Evolutionary conservation across 2,113 vertebrate species (phyloP).

Genomic region (Xyrauchen texanus): DNA sequence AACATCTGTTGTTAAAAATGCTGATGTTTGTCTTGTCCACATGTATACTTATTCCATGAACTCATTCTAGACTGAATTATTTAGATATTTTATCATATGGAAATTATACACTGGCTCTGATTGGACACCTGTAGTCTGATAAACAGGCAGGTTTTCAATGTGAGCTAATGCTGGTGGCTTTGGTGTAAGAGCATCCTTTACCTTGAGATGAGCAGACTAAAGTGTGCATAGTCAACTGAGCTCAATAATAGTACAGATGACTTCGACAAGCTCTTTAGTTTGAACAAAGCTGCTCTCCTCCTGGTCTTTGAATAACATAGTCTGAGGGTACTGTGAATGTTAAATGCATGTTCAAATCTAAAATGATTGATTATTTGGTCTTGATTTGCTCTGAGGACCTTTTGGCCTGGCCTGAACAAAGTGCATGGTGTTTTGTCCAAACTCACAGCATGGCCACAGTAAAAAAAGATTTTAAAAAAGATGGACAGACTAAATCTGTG

Average conservation of each 20-base stretch:
- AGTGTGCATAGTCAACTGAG: not conserved
- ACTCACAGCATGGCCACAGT: conserved; percentile 39
- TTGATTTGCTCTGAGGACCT: conserved; percentile 16
- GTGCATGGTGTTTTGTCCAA: conserved; percentile 39
- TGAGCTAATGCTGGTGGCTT: conserved; percentile 21
- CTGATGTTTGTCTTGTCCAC: no score
- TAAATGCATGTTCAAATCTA: conserved; percentile 40
- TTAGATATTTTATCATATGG: not conserved
- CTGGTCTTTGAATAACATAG: conserved; percentile 4
- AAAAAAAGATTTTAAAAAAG: not conserved
- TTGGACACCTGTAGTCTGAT: not conserved
- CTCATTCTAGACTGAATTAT: not conserved
- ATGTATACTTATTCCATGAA: no score
- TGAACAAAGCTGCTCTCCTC: conserved; percentile 25
- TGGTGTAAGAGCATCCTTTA: conserved; percentile 31
- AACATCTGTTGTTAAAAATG: not conserved
- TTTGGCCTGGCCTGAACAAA: conserved; percentile 19
- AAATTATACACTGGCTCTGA: not conserved
- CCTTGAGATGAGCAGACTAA: conserved; percentile 28
- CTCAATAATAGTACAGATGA: not conserved
- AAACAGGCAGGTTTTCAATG: not conserved
- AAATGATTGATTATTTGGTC: conserved; percentile 2
- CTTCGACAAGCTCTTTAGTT: conserved; percentile 17
- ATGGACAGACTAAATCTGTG: not conserved
- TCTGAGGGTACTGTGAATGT: conserved; percentile 23